Evolutionary conservation across 2,113 vertebrate genomes (phyloP).

Genomic region (Lagopus muta): DNA sequence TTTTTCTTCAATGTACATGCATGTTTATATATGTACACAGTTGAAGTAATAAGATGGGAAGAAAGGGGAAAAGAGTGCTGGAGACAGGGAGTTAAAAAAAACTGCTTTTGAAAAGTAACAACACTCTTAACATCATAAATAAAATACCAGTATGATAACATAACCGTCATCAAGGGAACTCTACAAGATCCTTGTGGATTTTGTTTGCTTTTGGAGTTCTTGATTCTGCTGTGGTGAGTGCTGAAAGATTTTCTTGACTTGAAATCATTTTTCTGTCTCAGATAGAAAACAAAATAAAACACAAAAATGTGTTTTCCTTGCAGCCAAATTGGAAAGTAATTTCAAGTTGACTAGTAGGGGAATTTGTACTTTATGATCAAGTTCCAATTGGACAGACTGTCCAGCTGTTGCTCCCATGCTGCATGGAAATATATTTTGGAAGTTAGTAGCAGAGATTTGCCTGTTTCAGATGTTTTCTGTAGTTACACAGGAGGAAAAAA

Average conservation of each 20-base stretch:
- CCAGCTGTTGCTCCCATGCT: neutral
- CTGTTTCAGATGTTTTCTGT: neutral
- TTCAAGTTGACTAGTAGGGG: neutral
- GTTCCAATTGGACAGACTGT: neutral
- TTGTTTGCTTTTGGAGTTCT: neutral
- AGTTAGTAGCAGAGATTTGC: neutral
- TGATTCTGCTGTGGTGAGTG: neutral
- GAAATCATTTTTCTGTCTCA: neutral
- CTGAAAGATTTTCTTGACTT: neutral
- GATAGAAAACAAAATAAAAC: neutral
- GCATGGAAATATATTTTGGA: accelerated
- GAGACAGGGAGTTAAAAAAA: neutral
- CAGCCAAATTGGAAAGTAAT: neutral
- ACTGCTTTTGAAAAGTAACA: neutral
- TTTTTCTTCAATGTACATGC: neutral
- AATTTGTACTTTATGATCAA: neutral
- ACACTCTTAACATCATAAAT: neutral
- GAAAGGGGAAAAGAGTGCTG: neutral
- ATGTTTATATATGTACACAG: accelerated
- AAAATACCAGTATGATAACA: neutral
- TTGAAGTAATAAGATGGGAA: neutral
- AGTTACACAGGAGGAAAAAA: neutral
- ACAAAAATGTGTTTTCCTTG: neutral
- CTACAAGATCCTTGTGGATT: neutral
- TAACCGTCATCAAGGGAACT: neutral